Evolutionary conservation across 1,140 invertebrate species (phyloP).

Genomic region (Vanessa tameamea): DNA sequence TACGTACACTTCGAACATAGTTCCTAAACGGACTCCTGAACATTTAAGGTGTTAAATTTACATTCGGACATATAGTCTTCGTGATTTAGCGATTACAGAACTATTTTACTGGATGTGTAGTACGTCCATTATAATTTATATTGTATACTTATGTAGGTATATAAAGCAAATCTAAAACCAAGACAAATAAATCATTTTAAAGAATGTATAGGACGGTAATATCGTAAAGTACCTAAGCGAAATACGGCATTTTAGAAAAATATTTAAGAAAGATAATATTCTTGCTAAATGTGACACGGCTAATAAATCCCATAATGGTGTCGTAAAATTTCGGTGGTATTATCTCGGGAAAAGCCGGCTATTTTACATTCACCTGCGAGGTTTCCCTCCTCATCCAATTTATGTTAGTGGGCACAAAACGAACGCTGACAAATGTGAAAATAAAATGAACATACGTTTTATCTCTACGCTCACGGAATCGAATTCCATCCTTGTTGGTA

Average conservation of each 20-base stretch:
- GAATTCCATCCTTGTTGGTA: slow-evolving; percentile 57
- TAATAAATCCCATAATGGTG: slow-evolving; percentile 79
- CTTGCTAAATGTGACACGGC: slow-evolving; percentile 71
- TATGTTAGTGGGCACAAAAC: slow-evolving; percentile 80
- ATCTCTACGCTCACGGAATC: slow-evolving; percentile 69
- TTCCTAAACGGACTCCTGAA: slow-evolving; percentile 19
- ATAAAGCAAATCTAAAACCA: neutral
- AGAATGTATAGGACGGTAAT: slow-evolving; percentile 10
- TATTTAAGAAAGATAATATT: slow-evolving; percentile 68
- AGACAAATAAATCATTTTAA: neutral
- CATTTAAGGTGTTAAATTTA: slow-evolving; percentile 26
- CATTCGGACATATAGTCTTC: slow-evolving; percentile 8
- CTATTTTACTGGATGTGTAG: neutral
- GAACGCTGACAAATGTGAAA: slow-evolving; percentile 80
- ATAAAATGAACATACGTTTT: slow-evolving; percentile 80
- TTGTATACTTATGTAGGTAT: neutral
- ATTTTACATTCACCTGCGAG: slow-evolving; percentile 80
- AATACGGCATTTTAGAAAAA: slow-evolving; percentile 30
- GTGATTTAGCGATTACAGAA: neutral
- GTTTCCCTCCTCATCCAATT: slow-evolving; percentile 79
- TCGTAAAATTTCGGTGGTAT: slow-evolving; percentile 78
- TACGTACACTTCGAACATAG: slow-evolving; percentile 31
- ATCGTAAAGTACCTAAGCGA: slow-evolving; percentile 1
- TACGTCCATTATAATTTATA: too few relatives aligned
- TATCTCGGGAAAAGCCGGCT: slow-evolving; percentile 78